Evolutionary conservation across 2,888 invertebrate genomes (phyloP), one percentile per base, ranked within the genome.

Genomic region (Xanthorhoe designata): DNA sequence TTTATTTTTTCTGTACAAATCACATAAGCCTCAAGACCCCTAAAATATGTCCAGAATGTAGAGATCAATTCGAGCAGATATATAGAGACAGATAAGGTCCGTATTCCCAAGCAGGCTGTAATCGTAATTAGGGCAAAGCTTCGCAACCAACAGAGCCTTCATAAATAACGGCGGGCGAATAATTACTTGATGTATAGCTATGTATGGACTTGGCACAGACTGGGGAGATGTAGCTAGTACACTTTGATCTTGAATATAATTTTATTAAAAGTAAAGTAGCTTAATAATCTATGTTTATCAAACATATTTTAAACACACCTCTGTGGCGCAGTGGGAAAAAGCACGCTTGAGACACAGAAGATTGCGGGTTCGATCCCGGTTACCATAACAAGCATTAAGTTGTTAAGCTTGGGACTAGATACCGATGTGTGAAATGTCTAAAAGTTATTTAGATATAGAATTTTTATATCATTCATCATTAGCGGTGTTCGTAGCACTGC

Each of bases 81-180:
- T 15, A 47, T 17, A 47, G 15, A 47, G 7, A 47, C 17, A 47
- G 15, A 42, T 42, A 42, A 13, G 13, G 38, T 15, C 17, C 3
- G 15, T 45, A 7, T 47, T 47, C 15, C 15, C 15, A 47, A 47
- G 17, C 47, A 47, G 13, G 47, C 15, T 47, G 47, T 47, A 47
- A 47, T 47, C 47, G 15, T 17, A 47, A 47, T 17, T 15, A 47
- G 17, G 15, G 47, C 15, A 47, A 45, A 47, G 47, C 13, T 51
- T 10, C 32, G 52, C 29, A 52, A 24, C 24, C 51, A 19, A n/a
- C 24, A 19, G 24, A 52, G 29, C 7, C 32, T 32, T 47, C 24
- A 52, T 52, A 32, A 52, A 52, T 52, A 52, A 52, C 52, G 29
- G n/a, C n/a, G 8, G 24, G 19, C 51, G 29, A 52, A 52, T 52